Percentiles rank a stretch among this genome's conserved stretches.
Evolutionary conservation across 2,113 vertebrate species (phyloP).

Genomic region (Anarhynchus alexandrinus): DNA sequence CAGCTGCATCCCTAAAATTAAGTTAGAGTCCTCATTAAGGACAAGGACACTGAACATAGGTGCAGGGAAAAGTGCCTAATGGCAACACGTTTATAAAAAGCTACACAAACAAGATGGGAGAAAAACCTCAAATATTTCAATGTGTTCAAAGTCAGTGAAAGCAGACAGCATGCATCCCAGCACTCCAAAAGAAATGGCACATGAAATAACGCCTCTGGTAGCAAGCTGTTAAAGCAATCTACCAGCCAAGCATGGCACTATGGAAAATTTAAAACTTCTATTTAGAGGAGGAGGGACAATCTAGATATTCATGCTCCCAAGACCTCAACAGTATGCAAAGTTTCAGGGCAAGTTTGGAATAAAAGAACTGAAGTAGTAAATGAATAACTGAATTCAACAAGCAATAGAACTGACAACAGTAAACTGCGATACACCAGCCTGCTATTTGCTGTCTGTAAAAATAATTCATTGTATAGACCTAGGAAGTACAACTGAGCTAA

Average conservation of each 20-base stretch:
- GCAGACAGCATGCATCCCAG: neutral
- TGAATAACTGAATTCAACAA: neutral
- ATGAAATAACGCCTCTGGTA: neutral
- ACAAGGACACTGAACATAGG: neutral
- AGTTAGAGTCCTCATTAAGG: neutral
- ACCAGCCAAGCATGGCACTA: neutral
- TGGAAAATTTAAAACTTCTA: neutral
- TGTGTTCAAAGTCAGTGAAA: neutral
- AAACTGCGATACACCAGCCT: neutral
- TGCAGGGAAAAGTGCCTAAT: neutral
- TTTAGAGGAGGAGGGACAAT: neutral
- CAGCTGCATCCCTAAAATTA: neutral
- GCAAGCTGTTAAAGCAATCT: neutral
- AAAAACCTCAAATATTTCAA: neutral
- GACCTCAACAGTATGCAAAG: fast-evolving
- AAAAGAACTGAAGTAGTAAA: neutral
- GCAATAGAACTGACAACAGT: neutral
- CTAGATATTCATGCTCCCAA: neutral
- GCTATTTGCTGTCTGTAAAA: neutral
- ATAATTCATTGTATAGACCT: neutral
- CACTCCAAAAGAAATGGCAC: neutral
- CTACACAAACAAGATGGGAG: neutral
- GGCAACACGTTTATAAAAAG: neutral
- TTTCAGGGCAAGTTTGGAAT: neutral
- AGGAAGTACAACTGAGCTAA: neutral